Conservation (phyloP, 2,113 vertebrate genomes). For the Sinocyclocheilus anshuiensis region DNA sequence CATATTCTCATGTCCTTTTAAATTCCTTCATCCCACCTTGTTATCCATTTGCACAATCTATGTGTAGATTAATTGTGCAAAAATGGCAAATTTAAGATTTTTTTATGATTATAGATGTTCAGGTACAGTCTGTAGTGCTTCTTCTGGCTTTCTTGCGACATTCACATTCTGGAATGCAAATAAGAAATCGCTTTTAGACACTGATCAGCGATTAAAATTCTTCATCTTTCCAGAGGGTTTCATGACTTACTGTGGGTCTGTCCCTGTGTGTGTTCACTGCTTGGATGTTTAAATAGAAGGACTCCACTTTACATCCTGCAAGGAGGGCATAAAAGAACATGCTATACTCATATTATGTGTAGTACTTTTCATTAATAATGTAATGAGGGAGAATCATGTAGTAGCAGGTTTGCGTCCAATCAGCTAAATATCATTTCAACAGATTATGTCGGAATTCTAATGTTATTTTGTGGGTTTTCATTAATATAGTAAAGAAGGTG, state of each 20-base stretch:
- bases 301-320: conserved; percentile 85
- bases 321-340: conserved; percentile 42
- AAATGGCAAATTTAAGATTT: neutral
- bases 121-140: conserved; percentile 79
- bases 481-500: neutral
- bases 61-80: neutral
- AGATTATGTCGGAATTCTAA: neutral
- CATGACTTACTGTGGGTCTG: conserved; percentile 78
- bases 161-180: conserved; percentile 74
- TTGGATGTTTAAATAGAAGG: conserved; percentile 87
- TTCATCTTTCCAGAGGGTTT: neutral
- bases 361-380: neutral
- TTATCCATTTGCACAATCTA: neutral
- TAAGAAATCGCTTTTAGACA: neutral
- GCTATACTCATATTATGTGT: neutral
- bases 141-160: conserved; percentile 74
- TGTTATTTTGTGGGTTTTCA: neutral
- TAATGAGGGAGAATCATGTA: neutral
- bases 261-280: conserved; percentile 90
- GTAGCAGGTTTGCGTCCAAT: neutral
- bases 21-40: neutral
- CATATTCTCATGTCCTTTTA: neutral
- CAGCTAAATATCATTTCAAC: neutral
- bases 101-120: conserved; percentile 64
- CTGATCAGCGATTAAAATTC: neutral